phyloP scores from a whole-genome alignment of 2,888 invertebrate species.

The Dendrolimus pini region DNA sequence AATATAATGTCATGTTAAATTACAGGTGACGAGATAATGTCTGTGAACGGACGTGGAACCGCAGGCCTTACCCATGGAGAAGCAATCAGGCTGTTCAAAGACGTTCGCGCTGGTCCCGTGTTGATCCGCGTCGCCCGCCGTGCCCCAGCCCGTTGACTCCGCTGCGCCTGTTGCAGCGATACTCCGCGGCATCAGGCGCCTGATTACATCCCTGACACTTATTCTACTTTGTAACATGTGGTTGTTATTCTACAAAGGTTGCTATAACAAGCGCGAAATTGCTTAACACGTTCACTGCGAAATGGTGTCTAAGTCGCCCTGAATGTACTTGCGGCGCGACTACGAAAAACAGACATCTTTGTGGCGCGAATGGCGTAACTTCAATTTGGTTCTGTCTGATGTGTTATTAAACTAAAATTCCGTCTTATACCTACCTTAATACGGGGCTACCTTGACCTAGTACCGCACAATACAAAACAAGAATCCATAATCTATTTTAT shows the following conservation, averaged over 20 bases:
- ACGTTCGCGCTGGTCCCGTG: slow-evolving; percentile 85
- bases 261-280: too few species aligned
- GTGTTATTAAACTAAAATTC: too few species aligned
- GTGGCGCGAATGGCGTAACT: too few species aligned
- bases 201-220: slow-evolving; percentile 28
- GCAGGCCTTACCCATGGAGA: slow-evolving; percentile 87
- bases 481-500: too few species aligned
- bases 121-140: slow-evolving; percentile 82
- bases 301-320: too few species aligned
- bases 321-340: too few species aligned
- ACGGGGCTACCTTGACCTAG: too few species aligned
- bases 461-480: too few species aligned
- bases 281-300: too few species aligned
- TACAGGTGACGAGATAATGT: slow-evolving; percentile 88
- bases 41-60: slow-evolving; percentile 86
- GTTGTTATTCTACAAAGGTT: background rate
- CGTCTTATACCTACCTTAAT: too few species aligned
- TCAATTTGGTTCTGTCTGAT: too few species aligned
- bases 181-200: slow-evolving; percentile 53
- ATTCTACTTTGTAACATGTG: slow-evolving; percentile 44
- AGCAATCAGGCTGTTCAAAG: slow-evolving; percentile 87
- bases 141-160: slow-evolving; percentile 64
- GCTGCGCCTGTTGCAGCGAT: slow-evolving; percentile 67
- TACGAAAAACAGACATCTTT: too few species aligned
- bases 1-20: slow-evolving; percentile 14